A percentile compares a stretch with the other conserved stretches of the same genome.
Evolutionary conservation across 2,888 invertebrate species (phyloP).

Genomic region (Torymus texanus): DNA sequence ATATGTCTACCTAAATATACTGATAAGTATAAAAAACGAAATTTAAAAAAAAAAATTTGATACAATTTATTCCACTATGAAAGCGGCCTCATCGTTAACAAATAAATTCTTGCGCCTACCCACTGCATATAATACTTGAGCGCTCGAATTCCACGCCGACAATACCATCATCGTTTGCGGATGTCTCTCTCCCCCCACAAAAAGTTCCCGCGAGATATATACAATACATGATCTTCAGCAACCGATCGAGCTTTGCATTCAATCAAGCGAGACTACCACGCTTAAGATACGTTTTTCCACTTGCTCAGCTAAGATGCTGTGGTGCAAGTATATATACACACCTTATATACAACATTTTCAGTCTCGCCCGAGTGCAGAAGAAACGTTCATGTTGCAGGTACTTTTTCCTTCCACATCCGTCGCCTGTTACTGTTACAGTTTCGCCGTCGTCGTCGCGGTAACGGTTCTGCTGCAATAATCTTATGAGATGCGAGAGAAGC

Average conservation of each 20-base stretch:
- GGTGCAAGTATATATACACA: background rate
- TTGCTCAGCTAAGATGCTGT: slow-evolving; percentile 18
- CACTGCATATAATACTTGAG: too few species aligned
- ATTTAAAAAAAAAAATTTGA: too few species aligned
- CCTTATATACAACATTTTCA: background rate
- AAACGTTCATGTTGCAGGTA: background rate
- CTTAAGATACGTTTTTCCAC: background rate
- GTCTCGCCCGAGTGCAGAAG: slow-evolving; percentile 18
- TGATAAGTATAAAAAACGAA: too few species aligned
- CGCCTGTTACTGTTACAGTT: slow-evolving; percentile 46
- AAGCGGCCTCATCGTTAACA: too few species aligned
- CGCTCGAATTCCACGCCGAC: too few species aligned
- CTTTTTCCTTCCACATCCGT: slow-evolving; percentile 28
- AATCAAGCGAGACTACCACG: slow-evolving; percentile 22
- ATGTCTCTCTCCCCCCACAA: background rate
- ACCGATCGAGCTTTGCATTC: slow-evolving; percentile 10
- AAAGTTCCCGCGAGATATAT: slow-evolving; percentile 6
- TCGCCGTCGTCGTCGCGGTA: background rate
- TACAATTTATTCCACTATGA: too few species aligned
- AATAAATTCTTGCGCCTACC: too few species aligned
- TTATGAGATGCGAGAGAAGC: background rate
- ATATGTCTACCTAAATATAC: too few species aligned
- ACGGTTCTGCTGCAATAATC: slow-evolving; percentile 25
- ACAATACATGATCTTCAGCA: background rate
- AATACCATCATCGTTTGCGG: background rate